Evolutionary conservation across 2,113 vertebrate genomes (phyloP).

Genomic region (Lipotes vexillifer): DNA sequence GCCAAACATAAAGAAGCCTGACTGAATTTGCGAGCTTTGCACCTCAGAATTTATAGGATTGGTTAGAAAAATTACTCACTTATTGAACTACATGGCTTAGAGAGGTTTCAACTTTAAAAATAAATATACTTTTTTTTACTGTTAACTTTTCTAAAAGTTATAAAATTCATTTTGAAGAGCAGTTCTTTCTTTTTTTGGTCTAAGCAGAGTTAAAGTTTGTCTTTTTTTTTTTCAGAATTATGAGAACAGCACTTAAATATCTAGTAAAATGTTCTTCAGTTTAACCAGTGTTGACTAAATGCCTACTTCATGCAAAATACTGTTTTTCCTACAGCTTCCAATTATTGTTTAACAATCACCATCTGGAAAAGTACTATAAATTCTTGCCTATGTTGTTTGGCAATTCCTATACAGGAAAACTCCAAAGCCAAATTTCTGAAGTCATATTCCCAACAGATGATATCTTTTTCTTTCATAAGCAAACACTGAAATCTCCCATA

Average conservation of each 20-base stretch:
- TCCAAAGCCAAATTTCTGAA: conserved; percentile 38
- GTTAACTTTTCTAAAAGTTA: background rate
- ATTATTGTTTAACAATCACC: background rate
- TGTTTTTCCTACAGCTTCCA: conserved; percentile 6
- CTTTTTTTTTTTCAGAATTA: background rate
- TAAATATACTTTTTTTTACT: background rate
- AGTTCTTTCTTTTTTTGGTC: background rate
- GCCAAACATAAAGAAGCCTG: background rate
- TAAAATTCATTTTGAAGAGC: conserved; percentile 17
- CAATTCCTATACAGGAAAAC: conserved; percentile 6
- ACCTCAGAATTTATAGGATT: background rate
- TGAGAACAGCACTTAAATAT: background rate
- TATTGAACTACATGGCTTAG: background rate
- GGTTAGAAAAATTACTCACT: background rate
- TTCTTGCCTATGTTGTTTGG: background rate
- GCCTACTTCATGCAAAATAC: background rate
- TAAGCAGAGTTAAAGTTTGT: background rate
- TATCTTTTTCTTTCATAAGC: background rate
- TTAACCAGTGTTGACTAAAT: background rate
- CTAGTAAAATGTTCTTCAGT: background rate
- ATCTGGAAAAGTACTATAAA: conserved; percentile 23
- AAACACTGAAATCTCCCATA: background rate
- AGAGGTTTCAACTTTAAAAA: background rate
- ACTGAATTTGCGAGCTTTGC: background rate
- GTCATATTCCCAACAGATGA: background rate